phyloP scores from a whole-genome alignment of 2,797 vertebrate species.

The Diplodus sargus region DNA sequence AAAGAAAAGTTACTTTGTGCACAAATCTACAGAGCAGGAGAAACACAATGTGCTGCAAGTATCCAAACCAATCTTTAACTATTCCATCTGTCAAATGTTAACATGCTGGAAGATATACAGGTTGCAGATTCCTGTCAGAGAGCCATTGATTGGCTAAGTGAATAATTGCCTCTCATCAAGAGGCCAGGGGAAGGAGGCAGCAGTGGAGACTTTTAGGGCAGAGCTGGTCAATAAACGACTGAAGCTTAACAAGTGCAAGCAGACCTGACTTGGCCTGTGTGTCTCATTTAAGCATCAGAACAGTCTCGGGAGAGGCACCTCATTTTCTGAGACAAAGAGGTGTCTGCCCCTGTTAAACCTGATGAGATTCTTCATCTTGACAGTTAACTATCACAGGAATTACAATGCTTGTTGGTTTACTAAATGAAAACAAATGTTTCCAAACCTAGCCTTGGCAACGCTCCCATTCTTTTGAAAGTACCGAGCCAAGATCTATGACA shows the following conservation, averaged over 20 bases:
- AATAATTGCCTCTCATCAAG: constrained; percentile 74
- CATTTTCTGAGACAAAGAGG: constrained; percentile 62
- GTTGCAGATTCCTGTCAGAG: constrained; percentile 34
- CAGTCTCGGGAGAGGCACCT: constrained; percentile 48
- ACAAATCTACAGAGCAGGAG: constrained; percentile 5
- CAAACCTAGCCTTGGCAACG: constrained; percentile 36
- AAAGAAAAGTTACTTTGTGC: constrained; percentile 26
- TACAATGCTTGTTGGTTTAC: constrained; percentile 14
- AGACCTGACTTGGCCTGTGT: constrained; percentile 57
- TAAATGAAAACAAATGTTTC: constrained; percentile 63
- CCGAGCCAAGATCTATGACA: constrained; percentile 44
- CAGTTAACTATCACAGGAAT: constrained; percentile 27
- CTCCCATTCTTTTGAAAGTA: constrained; percentile 30
- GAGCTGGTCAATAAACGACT: constrained; percentile 73
- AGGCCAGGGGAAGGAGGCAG: constrained; percentile 46
- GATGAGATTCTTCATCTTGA: constrained; percentile 41
- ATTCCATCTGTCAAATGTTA: constrained; percentile 42
- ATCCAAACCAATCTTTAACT: constrained; percentile 21
- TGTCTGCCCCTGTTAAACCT: constrained; percentile 40
- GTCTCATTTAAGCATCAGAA: constrained; percentile 60
- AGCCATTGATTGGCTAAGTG: constrained; percentile 69
- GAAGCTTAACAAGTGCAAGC: constrained; percentile 64
- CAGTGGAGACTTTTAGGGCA: constrained; percentile 57
- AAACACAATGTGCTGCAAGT: neutral
- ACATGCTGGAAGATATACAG: constrained; percentile 37